phyloP scores from a whole-genome alignment of 2,113 vertebrate genomes.

The Rhinoderma darwinii region DNA sequence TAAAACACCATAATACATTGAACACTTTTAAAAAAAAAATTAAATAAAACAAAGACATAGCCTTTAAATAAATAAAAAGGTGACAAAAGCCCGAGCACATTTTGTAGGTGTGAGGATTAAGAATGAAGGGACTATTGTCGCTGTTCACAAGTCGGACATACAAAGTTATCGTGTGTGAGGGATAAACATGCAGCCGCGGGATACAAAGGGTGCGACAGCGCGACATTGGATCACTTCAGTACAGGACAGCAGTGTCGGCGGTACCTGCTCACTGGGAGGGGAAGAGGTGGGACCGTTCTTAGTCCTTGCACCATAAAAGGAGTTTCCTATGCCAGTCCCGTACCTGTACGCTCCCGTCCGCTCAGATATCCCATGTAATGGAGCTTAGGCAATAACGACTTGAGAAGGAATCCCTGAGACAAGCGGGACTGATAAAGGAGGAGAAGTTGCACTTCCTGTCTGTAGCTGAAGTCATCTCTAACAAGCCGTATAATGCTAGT shows the following conservation, averaged over 20 bases:
- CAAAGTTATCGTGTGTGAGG: no score
- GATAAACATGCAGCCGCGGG: no score
- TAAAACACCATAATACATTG: no score
- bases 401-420: constrained; percentile 29
- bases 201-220: no score
- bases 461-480: neutral
- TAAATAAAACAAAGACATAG: no score
- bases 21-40: no score
- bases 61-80: no score
- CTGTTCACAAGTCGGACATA: no score
- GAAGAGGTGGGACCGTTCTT: neutral
- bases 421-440: constrained; percentile 26
- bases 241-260: neutral
- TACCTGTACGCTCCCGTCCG: neutral
- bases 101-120: no score
- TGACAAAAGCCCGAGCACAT: no score
- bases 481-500: neutral
- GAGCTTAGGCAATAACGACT: neutral
- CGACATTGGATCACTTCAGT: neutral
- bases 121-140: no score
- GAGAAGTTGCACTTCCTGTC: neutral
- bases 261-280: neutral
- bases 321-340: neutral
- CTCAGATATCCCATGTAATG: neutral
- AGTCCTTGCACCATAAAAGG: neutral